Base-by-base conservation (phyloP, 2,113 vertebrate species). In the Percina caprodes region DNA sequence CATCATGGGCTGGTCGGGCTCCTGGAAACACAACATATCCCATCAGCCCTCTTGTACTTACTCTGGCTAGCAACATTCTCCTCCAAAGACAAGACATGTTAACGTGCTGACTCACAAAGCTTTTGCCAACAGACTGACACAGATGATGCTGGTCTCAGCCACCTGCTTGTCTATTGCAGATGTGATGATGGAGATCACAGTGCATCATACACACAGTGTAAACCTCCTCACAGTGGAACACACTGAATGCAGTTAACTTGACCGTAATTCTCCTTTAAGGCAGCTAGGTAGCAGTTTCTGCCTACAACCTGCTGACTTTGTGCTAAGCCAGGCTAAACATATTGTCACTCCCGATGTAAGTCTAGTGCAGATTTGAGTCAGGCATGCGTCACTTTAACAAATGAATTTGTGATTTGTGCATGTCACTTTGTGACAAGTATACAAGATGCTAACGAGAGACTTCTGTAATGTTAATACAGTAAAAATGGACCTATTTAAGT, bases 1-100 rank as follows among this genome's bases (percentile, higher is more conserved):
- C 95, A 0, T 97, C 95, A 0, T 97, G 98, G 0, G 98, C 98
- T 0, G 98, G 97, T 80, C 86, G 94, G 12, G 98, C 97, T 63
- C 96, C 98, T 99, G 94, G 21, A 79, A 86, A 56, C 26, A 86
- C n/a, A 85, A 33, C 45, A 24, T 4, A 51, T 33, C 8, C 42
- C 30, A 33, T 88, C 39, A 86, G 24, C 51, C 52, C 35, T 35
- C 59, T 51, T 35, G 12, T 45, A 45, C 46, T 26, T 33, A 10
- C 19, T 33, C 24, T 7, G 39, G 54, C 48, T 55, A 52, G 21
- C 21, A 39, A 26, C 26, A 42, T 58, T 48, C 26, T 55, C 39
- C 49, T 55, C 16, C 19, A 6, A 23, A 24, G 12, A 56, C 30
- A 72, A 18, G 16, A 49, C 46, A 62, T 24, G 61, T 15, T 39